These are phyloP conservation scores for Gephyroberyx darwinii DNA, from an alignment of 2,797 vertebrate species.

Conservation along the genomic window DNA sequence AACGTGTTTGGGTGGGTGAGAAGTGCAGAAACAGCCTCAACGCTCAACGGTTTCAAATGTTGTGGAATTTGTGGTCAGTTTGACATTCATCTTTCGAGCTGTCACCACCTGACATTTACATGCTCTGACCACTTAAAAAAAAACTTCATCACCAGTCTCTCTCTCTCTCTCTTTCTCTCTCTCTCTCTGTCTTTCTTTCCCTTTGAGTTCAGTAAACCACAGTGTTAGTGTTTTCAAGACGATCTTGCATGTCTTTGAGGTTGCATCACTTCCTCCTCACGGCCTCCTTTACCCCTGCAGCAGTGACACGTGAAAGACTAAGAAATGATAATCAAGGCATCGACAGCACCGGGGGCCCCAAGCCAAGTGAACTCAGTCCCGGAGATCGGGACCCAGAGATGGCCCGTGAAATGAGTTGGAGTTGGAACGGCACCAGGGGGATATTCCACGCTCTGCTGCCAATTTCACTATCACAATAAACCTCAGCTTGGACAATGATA, in stretches of 20 bases:
- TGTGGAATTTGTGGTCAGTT: slow-evolving; percentile 16
- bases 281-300: slow-evolving; percentile 46
- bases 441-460: slow-evolving; percentile 58
- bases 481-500: slow-evolving; percentile 60
- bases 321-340: slow-evolving; percentile 67
- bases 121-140: slow-evolving; percentile 66
- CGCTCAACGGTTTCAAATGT: neutral
- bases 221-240: slow-evolving; percentile 60
- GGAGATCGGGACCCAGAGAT: slow-evolving; percentile 59
- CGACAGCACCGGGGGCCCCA: slow-evolving; percentile 31
- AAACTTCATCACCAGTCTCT: neutral
- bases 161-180: slow-evolving; percentile 32
- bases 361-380: slow-evolving; percentile 46
- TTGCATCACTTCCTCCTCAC: slow-evolving; percentile 74
- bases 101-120: slow-evolving; percentile 74
- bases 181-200: slow-evolving; percentile 40
- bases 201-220: slow-evolving; percentile 72
- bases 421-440: slow-evolving; percentile 57
- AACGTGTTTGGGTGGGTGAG: slow-evolving; percentile 21
- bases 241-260: slow-evolving; percentile 67
- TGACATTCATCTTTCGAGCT: slow-evolving; percentile 67
- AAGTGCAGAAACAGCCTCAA: slow-evolving; percentile 40
- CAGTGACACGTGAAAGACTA: slow-evolving; percentile 59
- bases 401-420: slow-evolving; percentile 65
- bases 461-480: slow-evolving; percentile 70